Evolutionary conservation across 2,888 invertebrate species (phyloP).

Genomic region (Lasioglossum malachurum): DNA sequence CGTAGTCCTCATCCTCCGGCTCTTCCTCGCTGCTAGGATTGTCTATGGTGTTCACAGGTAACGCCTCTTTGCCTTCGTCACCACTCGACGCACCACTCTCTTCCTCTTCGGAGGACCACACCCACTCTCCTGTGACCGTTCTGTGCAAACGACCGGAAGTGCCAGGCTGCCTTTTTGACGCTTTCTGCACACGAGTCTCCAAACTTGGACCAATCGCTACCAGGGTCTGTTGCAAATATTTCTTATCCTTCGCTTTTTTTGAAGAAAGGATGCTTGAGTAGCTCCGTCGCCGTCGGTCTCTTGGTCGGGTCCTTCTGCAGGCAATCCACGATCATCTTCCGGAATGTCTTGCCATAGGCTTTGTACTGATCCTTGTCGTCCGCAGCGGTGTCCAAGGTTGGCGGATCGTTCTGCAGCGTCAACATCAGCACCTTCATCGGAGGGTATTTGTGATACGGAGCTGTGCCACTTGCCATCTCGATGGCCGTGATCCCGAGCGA

Average conservation of each 20-base stretch:
- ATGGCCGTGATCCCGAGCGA: slow-evolving; percentile 98
- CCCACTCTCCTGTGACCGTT: slow-evolving; percentile 98
- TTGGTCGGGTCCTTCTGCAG: slow-evolving; percentile 98
- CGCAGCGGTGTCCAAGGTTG: slow-evolving; percentile 96
- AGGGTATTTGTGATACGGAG: slow-evolving; percentile 99
- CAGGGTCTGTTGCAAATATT: slow-evolving; percentile 93
- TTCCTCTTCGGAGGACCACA: slow-evolving; percentile 98
- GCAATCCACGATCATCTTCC: slow-evolving; percentile 98
- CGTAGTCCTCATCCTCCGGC: slow-evolving; percentile 80
- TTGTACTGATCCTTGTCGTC: slow-evolving; percentile 99
- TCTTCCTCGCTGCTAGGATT: slow-evolving; percentile 85
- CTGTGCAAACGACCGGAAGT: slow-evolving; percentile 92
- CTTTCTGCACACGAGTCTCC: slow-evolving; percentile 96
- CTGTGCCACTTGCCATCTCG: slow-evolving; percentile 99
- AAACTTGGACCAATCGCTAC: slow-evolving; percentile 95
- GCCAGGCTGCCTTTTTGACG: slow-evolving; percentile 93
- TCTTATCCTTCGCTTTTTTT: slow-evolving; percentile 98
- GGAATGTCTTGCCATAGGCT: slow-evolving; percentile 98
- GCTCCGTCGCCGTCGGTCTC: slow-evolving; percentile 96
- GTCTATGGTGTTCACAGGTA: slow-evolving; percentile 85
- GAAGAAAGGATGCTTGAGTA: slow-evolving; percentile 98
- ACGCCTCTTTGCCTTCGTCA: slow-evolving; percentile 84
- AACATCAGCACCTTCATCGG: slow-evolving; percentile 99
- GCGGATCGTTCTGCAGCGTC: slow-evolving; percentile 99
- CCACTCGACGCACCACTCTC: slow-evolving; percentile 88